Conservation (phyloP, 2,797 vertebrate genomes). For the Notolabrus celidotus region DNA sequence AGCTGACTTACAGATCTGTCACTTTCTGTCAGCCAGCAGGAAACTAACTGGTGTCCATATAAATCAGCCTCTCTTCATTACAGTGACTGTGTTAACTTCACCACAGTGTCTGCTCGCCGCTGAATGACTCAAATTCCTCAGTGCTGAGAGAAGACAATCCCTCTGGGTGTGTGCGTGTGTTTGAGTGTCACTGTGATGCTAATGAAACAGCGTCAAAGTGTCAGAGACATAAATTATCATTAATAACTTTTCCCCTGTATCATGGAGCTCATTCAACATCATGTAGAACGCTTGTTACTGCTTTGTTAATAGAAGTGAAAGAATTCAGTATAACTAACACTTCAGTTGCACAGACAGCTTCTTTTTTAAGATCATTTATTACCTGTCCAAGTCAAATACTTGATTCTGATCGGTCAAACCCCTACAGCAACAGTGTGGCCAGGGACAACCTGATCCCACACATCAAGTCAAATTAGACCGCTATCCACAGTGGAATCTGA, state of each 20-base stretch:
- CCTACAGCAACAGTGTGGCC: no score
- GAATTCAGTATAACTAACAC: no score
- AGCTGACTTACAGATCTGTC: conserved; percentile 3
- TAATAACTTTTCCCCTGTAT: neutral
- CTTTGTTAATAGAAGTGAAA: no score
- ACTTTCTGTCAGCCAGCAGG: conserved; percentile 3
- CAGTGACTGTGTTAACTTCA: neutral
- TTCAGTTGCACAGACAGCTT: no score
- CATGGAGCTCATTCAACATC: neutral
- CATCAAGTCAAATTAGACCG: no score
- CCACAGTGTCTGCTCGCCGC: neutral
- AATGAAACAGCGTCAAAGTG: conserved; percentile 32
- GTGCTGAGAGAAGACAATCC: neutral
- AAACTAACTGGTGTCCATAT: neutral
- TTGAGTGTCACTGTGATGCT: conserved; percentile 11
- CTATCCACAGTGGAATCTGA: no score
- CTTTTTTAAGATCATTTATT: no score
- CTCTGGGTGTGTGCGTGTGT: conserved; percentile 2
- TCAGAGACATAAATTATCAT: neutral
- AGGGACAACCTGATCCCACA: no score
- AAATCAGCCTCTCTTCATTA: conserved; percentile 24
- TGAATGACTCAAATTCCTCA: conserved; percentile 23
- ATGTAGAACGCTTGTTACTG: neutral
- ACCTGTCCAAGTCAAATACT: no score
- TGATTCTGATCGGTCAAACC: no score